These are phyloP conservation scores for Linepithema humile DNA, from an alignment of 1,140 invertebrate species.

Conservation along the genomic window DNA sequence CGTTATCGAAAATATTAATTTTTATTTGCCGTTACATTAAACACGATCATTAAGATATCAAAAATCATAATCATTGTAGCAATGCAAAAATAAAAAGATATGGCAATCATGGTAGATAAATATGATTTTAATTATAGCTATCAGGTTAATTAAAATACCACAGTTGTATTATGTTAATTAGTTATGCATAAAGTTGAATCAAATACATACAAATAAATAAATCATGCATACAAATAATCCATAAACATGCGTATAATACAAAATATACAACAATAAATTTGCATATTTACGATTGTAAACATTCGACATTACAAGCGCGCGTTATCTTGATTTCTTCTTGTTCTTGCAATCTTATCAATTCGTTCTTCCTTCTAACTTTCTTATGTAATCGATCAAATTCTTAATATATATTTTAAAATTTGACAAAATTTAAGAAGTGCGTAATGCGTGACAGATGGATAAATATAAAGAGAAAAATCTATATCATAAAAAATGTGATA, in stretches of 20 bases:
- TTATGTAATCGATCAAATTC: too few relatives aligned
- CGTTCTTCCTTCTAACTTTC: not conserved
- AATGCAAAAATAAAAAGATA: not conserved
- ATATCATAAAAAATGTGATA: not conserved
- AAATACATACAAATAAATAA: not conserved
- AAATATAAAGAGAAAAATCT: not conserved
- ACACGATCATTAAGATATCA: not conserved
- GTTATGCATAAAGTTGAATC: not conserved
- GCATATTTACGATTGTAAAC: not conserved
- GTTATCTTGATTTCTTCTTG: not conserved
- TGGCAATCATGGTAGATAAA: not conserved
- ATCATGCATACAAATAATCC: too few relatives aligned
- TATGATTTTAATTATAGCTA: slow-evolving; percentile 11
- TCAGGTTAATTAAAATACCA: not conserved
- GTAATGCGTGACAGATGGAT: too few relatives aligned
- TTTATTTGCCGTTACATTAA: too few relatives aligned
- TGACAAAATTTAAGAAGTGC: not conserved
- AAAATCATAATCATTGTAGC: too few relatives aligned
- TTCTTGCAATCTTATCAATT: not conserved
- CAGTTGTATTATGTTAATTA: not conserved
- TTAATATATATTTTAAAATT: not conserved
- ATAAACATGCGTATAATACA: too few relatives aligned
- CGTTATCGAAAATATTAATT: too few relatives aligned
- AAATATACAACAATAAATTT: not conserved
- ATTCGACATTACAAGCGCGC: not conserved